Base-by-base conservation (phyloP, 1,140 invertebrate species). In the Agrypnia vestita region DNA sequence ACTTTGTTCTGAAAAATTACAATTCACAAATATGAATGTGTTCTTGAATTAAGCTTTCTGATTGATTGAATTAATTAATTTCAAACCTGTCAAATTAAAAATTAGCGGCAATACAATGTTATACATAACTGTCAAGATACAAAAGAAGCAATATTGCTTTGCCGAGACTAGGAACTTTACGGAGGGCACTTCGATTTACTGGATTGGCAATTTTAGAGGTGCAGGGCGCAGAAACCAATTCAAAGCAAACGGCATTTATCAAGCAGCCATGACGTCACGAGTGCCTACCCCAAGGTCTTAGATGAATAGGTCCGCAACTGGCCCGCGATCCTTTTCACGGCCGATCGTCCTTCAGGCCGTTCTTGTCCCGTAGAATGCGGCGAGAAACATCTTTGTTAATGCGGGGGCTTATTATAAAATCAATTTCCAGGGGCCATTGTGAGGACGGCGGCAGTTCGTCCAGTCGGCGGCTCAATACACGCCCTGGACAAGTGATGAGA, bases 351-450 rank as follows among this genome's bases (percentile, higher is more conserved):
- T 56, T 73, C 71, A 74, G 43, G 44, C 17, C n/a, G 56, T 19
- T 43, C 51, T 74, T 43, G 47, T 13, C 53, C 11, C n/a, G 15
- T 74, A 55, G 71, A 74, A 72, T 49, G 69, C 21, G 71, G 25
- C 56, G 56, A 19, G 21, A 13, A 76, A 76, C 74, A 76, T 76
- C 74, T 76, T 76, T 76, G 74, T 76, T 76, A 76, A 64, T 61
- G 59, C 74, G 53, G 21, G 19, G 44, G 74, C 74, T 76, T 76
- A 76, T 76, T 76, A 76, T 64, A 76, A 76, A 76, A 76, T 76
- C 74, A 76, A 76, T 76, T 76, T 61, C 73, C 59, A 64, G 71
- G 12, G 51, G 11, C 71, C 35, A 74, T 74, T 74, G 71, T 74
- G 53, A 12, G 43, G 71, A 74, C 49, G 71, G 21, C 49, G 71